Evolutionary conservation across 1,140 invertebrate species (phyloP), one percentile per base, ranked within the genome.

Genomic region (Pectinophora gossypiella): DNA sequence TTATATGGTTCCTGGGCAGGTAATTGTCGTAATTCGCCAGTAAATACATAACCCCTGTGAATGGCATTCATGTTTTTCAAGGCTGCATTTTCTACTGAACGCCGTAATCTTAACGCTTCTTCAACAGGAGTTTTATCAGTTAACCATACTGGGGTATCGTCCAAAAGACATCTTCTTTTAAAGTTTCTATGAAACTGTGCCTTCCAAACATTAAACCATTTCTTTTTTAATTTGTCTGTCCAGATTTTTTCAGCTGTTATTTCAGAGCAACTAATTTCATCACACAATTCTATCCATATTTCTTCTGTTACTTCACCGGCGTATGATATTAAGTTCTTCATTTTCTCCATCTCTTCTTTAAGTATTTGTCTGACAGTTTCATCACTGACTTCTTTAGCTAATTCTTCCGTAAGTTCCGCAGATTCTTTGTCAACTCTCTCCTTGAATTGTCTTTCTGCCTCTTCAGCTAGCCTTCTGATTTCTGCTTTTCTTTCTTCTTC

Each of bases 111-210:
- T 9, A 61, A 63, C 7, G 91, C 91, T 68, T 89, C 89, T 51
- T 90, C 80, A 3, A 75, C 49, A 0, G 90, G 71, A 36, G 87
- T 89, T 12, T 81, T 78, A 7, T 76, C 76, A 35, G 89, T 77
- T 15, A 92, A 63, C 91, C 92, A 93, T 13, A 91, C 83, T 0
- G 92, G 92, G 5, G 90, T 91, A 50, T 88, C 86, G 54, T 92
- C 90, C 22, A 93, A 68, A 7, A 91, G 78, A 57, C 61, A 84
- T 42, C 79, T 76, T 43, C 82, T 83, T 78, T 89, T 89, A 57
- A 86, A 80, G 54, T 89, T 90, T 16, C 76, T 84, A 10, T 87
- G 78, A 18, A 89, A 76, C 27, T 83, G 88, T 32, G 75, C 64
- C 21, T 82, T 76, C 59, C 89, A 85, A 43, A 77, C 59, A 55